Base-by-base conservation (phyloP, 2,888 invertebrate species). In the Folsomia candida region DNA sequence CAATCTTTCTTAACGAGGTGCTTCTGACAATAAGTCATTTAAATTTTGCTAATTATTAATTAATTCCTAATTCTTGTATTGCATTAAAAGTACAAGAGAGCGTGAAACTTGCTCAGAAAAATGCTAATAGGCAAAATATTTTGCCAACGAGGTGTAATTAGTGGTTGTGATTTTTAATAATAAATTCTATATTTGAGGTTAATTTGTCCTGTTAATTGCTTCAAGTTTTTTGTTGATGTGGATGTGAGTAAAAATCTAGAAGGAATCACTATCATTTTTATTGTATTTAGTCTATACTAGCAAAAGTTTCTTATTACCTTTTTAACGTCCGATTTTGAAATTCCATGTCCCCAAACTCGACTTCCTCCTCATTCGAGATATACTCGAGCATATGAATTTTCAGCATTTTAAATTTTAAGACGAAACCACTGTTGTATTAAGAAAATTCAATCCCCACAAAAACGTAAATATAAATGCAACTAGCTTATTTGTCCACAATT, bases 361-460 rank as follows among this genome's bases (percentile, higher is more conserved):
- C 76, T 71, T 78, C 76, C 37, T 78, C 78, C 57, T 78, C 78
- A 24, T 76, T 76, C 47, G 72, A 72, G 60, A 78, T 75, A 54
- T 74, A 75, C 67, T 78, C 78, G 51, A 78, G 74, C 75, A 78
- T 75, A 68, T 78, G 76, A 73, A 78, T 78, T 70, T 78, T 78
- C 70, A 78, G 70, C 78, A 78, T 78, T 71, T 78, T 75, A 64
- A 69, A 51, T 11, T 47, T 47, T 47, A 18, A n/a, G n/a, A n/a
- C n/a, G n/a, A n/a, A n/a, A n/a, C n/a, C n/a, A n/a, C n/a, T n/a
- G n/a, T n/a, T n/a, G n/a, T n/a, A n/a, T n/a, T n/a, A n/a, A n/a
- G n/a, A n/a, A n/a, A n/a, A n/a, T n/a, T n/a, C n/a, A n/a, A n/a
- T n/a, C n/a, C n/a, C n/a, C n/a, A n/a, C n/a, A n/a, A n/a, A n/a